These are phyloP conservation scores for Stomatorhinus walkeri DNA, from an alignment of 2,797 vertebrate genomes.

Conservation along the genomic window DNA sequence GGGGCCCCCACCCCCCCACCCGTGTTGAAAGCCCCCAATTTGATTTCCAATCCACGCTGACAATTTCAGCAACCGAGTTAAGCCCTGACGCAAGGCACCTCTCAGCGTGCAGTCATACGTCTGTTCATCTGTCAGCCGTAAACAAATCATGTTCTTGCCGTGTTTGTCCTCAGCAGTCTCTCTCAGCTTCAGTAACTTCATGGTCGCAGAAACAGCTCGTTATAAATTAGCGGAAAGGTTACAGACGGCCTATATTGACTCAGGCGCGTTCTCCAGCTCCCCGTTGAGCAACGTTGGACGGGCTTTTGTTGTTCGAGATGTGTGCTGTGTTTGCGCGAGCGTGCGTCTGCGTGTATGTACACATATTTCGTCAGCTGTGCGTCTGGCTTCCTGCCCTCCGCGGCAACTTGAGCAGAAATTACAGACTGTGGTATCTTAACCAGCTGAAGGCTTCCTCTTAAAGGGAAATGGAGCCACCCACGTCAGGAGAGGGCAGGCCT, in stretches of 20 bases:
- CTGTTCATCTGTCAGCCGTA: background rate
- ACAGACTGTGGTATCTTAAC: background rate
- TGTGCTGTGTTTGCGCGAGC: background rate
- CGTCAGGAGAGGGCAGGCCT: background rate
- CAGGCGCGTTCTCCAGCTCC: background rate
- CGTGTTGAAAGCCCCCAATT: background rate
- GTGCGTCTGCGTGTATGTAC: background rate
- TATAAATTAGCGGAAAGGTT: slow-evolving; percentile 5
- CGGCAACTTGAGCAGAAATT: background rate
- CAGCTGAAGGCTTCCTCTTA: background rate
- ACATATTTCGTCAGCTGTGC: background rate
- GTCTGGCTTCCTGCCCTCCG: background rate
- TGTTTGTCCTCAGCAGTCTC: background rate
- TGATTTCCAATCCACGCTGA: background rate
- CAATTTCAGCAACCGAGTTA: background rate
- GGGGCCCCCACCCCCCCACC: background rate
- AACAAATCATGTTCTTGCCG: background rate
- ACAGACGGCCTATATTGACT: background rate
- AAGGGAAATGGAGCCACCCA: background rate
- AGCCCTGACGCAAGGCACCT: background rate
- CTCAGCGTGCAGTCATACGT: background rate
- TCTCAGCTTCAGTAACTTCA: background rate
- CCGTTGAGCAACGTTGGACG: background rate
- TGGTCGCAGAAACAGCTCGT: background rate
- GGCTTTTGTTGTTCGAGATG: background rate